Conservation (phyloP, 2,888 invertebrate species). For the Thymelicus acteon region DNA sequence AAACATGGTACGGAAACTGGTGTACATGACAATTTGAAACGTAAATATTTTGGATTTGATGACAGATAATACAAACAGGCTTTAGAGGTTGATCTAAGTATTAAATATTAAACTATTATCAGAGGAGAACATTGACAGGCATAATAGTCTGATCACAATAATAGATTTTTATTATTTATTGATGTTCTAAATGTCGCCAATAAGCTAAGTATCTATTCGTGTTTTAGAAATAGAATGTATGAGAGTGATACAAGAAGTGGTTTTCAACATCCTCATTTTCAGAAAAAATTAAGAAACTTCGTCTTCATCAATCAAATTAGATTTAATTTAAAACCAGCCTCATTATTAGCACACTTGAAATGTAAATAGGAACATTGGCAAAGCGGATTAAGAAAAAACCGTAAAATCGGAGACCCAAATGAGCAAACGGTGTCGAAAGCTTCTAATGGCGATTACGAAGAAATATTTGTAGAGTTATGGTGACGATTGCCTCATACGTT, state of each 20-base stretch:
- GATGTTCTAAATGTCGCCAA: no score
- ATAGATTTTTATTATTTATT: no score
- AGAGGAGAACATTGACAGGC: no score
- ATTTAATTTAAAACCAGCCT: not conserved
- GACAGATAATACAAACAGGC: not conserved
- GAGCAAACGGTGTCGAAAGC: slow-evolving; percentile 29
- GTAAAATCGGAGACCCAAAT: slow-evolving; percentile 19
- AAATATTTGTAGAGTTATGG: slow-evolving; percentile 34
- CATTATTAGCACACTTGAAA: not conserved
- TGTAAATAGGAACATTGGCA: not conserved
- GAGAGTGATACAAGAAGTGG: no score
- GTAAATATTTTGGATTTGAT: slow-evolving; percentile 9
- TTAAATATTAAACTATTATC: no score
- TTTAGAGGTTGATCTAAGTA: not conserved
- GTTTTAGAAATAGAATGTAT: no score
- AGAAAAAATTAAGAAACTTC: not conserved
- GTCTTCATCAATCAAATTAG: not conserved
- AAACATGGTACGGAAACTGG: not conserved
- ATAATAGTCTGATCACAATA: no score
- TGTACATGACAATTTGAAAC: not conserved
- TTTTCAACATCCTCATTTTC: no score
- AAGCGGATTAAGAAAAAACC: slow-evolving; percentile 23
- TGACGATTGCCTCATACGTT: slow-evolving; percentile 25
- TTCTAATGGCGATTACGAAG: slow-evolving; percentile 23
- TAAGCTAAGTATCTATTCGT: no score